These are phyloP conservation scores for Sus cebifrons DNA, from an alignment of 2,797 vertebrate genomes.

Conservation along the genomic window DNA sequence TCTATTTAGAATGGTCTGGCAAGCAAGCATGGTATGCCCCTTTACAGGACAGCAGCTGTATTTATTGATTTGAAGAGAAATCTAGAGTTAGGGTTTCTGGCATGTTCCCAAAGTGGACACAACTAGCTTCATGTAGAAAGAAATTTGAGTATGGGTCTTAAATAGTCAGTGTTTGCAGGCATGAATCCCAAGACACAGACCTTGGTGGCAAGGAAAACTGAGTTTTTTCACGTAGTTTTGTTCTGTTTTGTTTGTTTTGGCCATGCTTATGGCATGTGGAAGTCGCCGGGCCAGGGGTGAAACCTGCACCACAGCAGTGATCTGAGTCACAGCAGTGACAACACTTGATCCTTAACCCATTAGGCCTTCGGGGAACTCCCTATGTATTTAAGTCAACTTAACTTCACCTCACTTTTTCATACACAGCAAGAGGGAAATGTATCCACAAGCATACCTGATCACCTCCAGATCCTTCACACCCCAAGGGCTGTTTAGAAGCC, in stretches of 20 bases:
- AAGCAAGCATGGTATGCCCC: no score
- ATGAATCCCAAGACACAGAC: background rate
- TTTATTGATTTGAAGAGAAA: constrained; percentile 22
- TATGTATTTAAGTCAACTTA: constrained; percentile 4
- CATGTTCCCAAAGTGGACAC: constrained; percentile 11
- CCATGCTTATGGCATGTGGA: no score
- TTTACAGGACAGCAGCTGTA: background rate
- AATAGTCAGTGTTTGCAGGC: background rate
- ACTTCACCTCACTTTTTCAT: constrained; percentile 29
- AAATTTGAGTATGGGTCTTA: background rate
- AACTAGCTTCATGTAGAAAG: background rate
- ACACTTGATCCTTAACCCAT: no score
- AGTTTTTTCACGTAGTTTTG: background rate
- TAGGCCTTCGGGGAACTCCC: no score
- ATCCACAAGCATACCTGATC: background rate
- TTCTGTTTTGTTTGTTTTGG: no score
- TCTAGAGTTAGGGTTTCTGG: constrained; percentile 8
- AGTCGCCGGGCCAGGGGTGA: no score
- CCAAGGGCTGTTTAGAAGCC: background rate
- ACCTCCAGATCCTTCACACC: background rate
- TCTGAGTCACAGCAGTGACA: no score
- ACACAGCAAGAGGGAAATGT: background rate
- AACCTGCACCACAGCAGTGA: no score
- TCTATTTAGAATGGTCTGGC: background rate
- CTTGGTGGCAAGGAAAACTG: background rate